Evolutionary conservation across 2,113 vertebrate species (phyloP), one percentile per base, ranked within the genome.

Genomic region (Periophthalmodon schlosseri): DNA sequence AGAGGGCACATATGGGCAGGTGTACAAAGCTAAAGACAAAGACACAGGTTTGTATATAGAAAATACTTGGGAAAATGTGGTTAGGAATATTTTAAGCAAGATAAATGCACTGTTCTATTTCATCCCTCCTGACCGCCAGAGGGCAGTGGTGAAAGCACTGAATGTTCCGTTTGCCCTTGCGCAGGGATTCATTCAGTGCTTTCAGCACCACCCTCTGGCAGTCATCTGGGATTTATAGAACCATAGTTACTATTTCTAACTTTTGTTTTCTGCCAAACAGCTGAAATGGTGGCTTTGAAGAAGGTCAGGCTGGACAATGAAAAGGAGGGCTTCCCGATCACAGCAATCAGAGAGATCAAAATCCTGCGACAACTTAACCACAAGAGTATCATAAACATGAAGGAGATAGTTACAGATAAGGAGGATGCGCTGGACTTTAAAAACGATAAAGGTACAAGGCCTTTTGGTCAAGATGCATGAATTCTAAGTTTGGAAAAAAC

Each of bases 1-100:
- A 20, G 98, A 99, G 52, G 98, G 98, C 64, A 99, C 98, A 0
- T 99, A 99, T 0, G 98, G 98, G 54, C 98, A 99, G 91, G 98
- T 99, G 76, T 99, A 98, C 94, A 99, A 99, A 89, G 98, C 98
- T 73, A 98, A 98, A 93, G 98, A 98, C 91, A 99, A 97, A 89
- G 98, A 98, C 74, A 99, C 98, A 49, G 96, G 98, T 99, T 80
- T 91, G 88, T 76, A 23, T 46, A 60, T 18, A n/a, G 11, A 4
- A n/a, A 28, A 39, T 18, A 12, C 2, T 33, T 16, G 7, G 2
- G 3, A 28, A 63, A 60, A 74, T 9, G 56, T 61, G 21, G 10
- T 58, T 24, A 3, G 7, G 5, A 64, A 5, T 24, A 72, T 7
- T 56, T 20, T 14, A 1, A 21, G 2, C 10, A 5, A 14, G 28